phyloP scores from a whole-genome alignment of 2,888 invertebrate genomes.

The Prosapia bicincta region DNA sequence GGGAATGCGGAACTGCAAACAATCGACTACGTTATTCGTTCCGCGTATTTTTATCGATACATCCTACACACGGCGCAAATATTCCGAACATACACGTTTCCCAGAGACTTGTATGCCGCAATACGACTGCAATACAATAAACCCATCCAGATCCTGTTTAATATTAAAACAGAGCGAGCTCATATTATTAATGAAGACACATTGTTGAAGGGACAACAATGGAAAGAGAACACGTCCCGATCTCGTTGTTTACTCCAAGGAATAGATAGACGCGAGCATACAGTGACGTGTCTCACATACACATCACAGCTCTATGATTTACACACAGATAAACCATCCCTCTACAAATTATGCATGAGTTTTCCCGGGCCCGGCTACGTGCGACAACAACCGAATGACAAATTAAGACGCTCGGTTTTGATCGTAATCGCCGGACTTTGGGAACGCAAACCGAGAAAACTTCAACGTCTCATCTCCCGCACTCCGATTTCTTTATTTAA shows the following conservation, averaged over 20 bases:
- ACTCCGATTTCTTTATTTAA: conserved; percentile 2
- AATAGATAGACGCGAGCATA: not conserved
- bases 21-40: too few relatives aligned
- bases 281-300: not conserved
- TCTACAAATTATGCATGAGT: not conserved
- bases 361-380: not conserved
- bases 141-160: not conserved
- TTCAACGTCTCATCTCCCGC: not conserved
- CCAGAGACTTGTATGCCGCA: not conserved
- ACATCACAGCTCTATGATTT: not conserved
- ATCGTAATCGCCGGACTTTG: not conserved
- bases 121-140: not conserved
- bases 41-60: too few relatives aligned
- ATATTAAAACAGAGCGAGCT: not conserved
- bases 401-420: not conserved
- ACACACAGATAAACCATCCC: not conserved
- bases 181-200: not conserved
- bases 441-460: not conserved
- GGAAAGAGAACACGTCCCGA: not conserved
- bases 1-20: too few relatives aligned
- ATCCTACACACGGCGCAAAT: too few relatives aligned
- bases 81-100: too few relatives aligned
- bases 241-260: not conserved
- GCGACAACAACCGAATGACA: not conserved
- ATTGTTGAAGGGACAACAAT: conserved; percentile 2